Conservation (phyloP, 1,140 invertebrate genomes). For the Drosophila sp. region DNA sequence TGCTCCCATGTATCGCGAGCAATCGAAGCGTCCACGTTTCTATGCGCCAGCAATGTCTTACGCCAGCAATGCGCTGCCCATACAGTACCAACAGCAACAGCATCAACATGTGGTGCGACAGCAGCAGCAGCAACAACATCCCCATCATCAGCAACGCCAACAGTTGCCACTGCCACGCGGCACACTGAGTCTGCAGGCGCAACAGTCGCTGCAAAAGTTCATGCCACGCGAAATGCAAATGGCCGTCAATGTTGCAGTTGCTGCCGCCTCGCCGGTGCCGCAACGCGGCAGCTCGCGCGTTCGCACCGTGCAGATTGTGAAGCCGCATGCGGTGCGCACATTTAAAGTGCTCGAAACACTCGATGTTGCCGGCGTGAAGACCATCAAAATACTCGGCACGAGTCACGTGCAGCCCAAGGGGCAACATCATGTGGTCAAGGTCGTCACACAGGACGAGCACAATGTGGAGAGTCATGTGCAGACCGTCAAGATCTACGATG, state of each 20-base stretch:
- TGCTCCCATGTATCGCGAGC: slow-evolving; percentile 75
- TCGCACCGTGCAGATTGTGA: slow-evolving; percentile 76
- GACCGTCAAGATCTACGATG: slow-evolving; percentile 76
- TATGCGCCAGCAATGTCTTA: slow-evolving; percentile 75
- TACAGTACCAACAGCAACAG: slow-evolving; percentile 24
- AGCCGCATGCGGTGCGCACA: slow-evolving; percentile 59
- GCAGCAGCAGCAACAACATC: slow-evolving; percentile 13
- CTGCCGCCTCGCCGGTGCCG: slow-evolving; percentile 30
- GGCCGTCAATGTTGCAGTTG: slow-evolving; percentile 75
- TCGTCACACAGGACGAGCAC: slow-evolving; percentile 64
- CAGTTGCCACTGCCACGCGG: slow-evolving; percentile 5
- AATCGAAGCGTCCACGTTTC: slow-evolving; percentile 66
- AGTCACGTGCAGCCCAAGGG: slow-evolving; percentile 69
- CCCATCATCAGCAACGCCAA: slow-evolving; percentile 18
- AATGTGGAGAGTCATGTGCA: slow-evolving; percentile 69
- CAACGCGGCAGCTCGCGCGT: slow-evolving; percentile 57
- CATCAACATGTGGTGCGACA: slow-evolving; percentile 38
- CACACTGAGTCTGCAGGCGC: slow-evolving; percentile 52
- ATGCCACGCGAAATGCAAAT: slow-evolving; percentile 77
- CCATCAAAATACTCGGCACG: slow-evolving; percentile 73
- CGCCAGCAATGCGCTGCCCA: slow-evolving; percentile 43
- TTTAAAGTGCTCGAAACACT: slow-evolving; percentile 72
- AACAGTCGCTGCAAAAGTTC: slow-evolving; percentile 72
- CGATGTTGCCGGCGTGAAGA: slow-evolving; percentile 71
- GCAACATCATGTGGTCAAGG: slow-evolving; percentile 68